Percentiles rank a stretch among this genome's conserved stretches.
These are phyloP conservation scores for Cordilura impudica DNA, from an alignment of 2,888 invertebrate genomes.

Conservation along the genomic window DNA sequence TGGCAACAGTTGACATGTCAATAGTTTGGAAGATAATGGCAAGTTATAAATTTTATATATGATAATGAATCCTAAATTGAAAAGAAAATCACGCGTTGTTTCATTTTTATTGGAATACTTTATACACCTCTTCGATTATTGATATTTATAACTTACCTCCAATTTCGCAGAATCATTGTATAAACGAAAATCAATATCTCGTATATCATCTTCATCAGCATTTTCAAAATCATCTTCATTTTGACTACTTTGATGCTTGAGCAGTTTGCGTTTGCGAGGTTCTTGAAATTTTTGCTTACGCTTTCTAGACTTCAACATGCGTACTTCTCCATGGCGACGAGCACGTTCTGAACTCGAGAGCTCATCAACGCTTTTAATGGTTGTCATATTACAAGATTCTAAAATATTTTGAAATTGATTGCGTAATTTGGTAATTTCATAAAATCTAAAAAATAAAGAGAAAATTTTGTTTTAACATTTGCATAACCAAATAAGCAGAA, in stretches of 20 bases:
- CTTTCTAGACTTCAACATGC: conserved; percentile 89
- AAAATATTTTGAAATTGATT: conserved; percentile 92
- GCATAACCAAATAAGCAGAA: no score
- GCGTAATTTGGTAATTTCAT: conserved; percentile 95
- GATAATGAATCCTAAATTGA: no score
- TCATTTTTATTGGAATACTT: no score
- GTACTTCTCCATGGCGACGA: conserved; percentile 92
- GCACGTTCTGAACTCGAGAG: conserved; percentile 87
- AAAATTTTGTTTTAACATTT: no score
- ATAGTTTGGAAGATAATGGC: no score
- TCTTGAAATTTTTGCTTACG: conserved; percentile 85
- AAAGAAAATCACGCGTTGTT: no score
- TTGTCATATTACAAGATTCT: conserved; percentile 83
- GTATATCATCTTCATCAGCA: conserved; percentile 84
- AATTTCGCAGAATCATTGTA: conserved; percentile 87
- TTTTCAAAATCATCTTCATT: conserved; percentile 78
- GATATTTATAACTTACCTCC: conserved; percentile 81
- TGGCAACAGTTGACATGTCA: no score
- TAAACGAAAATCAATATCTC: conserved; percentile 92
- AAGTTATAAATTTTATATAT: no score
- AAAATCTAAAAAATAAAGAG: conserved; percentile 82
- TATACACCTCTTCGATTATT: no score
- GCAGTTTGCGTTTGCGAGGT: conserved; percentile 83
- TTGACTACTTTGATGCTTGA: conserved; percentile 72
- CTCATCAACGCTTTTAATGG: conserved; percentile 78